Base-by-base conservation (phyloP, 2,113 vertebrate genomes). In the Lates calcarifer region DNA sequence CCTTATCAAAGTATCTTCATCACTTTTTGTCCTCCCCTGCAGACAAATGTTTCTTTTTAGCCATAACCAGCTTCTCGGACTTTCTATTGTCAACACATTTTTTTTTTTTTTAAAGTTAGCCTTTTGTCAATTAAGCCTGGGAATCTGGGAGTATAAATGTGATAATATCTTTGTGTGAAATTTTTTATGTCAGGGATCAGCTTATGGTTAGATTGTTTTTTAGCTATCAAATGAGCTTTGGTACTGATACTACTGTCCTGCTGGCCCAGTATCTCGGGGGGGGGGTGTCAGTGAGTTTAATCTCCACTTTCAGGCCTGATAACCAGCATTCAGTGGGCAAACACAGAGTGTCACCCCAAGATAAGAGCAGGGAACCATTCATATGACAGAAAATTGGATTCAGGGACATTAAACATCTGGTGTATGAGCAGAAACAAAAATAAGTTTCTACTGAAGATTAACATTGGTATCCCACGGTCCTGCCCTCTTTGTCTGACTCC, bases 371-470 rank as follows among this genome's bases (percentile, higher is more conserved):
- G 13, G 55, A 26, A 61, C 17, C 53, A 15, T 74, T 75, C 31
- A 29, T 13, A 33, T 3, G 12, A 51, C 28, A 75, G 63, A 60
- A 72, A 84, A 79, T 74, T 77, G 28, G 65, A 87, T 86, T 81
- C 17, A 33, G 11, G 61, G 67, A 61, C 35, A 69, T 67, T 15
- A 83, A 74, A 83, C 67, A 67, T 61, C 5, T 33, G 29, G 45
- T 33, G 84, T 64, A 45, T 58, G 47, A 66, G 41, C 39, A 14
- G n/a, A 60, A 7, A 26, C 20, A 64, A 64, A 69, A 65, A 20
- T 1, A 20, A 26, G 6, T 69, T 61, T 60, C 18, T 69, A 17
- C 17, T 69, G 18, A 29, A 53, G 13, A 22, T 58, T 76, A 18
- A 22, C 18, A 53, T 55, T 14, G 13, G 26, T 7, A 49, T 58